These are phyloP conservation scores for Bruchidius siliquastri DNA, from an alignment of 2,888 invertebrate genomes.

Conservation along the genomic window DNA sequence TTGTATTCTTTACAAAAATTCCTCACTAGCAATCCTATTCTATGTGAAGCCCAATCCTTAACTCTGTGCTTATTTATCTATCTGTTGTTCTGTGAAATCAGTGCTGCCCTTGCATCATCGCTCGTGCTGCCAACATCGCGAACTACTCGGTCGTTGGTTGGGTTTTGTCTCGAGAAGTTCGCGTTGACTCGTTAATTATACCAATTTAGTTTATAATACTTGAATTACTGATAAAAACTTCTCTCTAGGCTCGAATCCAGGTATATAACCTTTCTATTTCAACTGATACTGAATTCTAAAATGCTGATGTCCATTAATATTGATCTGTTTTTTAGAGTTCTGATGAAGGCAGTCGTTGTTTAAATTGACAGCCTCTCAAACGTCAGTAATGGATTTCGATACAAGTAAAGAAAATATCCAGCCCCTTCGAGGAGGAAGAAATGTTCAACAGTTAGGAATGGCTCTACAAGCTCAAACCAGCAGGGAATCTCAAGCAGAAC, in stretches of 20 bases:
- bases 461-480: constrained; percentile 75
- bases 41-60: too few species aligned
- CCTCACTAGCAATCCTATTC: neutral
- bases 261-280: neutral
- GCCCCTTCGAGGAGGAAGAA: constrained; percentile 83
- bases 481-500: constrained; percentile 63
- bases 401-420: constrained; percentile 91
- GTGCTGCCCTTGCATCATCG: neutral
- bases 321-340: constrained; percentile 9
- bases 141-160: neutral
- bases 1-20: neutral
- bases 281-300: neutral
- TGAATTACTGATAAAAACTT: neutral
- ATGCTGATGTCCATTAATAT: neutral
- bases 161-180: neutral
- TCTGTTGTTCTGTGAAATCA: neutral
- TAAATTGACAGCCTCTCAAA: constrained; percentile 14
- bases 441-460: constrained; percentile 70
- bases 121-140: neutral
- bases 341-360: constrained; percentile 15
- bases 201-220: neutral
- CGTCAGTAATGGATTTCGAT: constrained; percentile 62
- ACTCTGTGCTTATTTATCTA: too few species aligned
- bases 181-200: neutral
- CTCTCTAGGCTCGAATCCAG: neutral